Evolutionary conservation across 2,888 invertebrate genomes (phyloP).

Genomic region (Diarsia rubi): DNA sequence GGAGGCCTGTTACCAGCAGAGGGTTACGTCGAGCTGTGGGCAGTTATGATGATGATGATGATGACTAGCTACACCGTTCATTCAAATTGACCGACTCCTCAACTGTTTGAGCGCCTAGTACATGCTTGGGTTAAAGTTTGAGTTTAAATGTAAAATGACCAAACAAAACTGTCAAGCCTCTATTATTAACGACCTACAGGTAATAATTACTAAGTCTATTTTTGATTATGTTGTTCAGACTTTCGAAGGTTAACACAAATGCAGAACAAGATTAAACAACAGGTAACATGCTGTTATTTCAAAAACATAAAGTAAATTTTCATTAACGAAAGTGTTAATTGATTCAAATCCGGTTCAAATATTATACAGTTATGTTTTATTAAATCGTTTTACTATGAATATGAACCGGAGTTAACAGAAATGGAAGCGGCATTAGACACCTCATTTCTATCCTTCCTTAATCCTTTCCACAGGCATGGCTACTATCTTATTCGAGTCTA

Average conservation of each 20-base stretch:
- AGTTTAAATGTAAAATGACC: neutral
- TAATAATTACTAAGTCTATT: neutral
- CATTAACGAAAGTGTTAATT: slow-evolving; percentile 71
- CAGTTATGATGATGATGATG: no score
- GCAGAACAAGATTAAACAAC: slow-evolving; percentile 10
- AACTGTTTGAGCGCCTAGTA: neutral
- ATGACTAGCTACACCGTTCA: neutral
- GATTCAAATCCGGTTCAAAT: slow-evolving; percentile 67
- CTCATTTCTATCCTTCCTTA: no score
- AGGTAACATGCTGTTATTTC: slow-evolving; percentile 32
- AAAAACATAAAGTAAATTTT: slow-evolving; percentile 60
- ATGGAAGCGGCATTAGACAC: slow-evolving; percentile 44
- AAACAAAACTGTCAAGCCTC: neutral
- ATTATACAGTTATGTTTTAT: slow-evolving; percentile 62
- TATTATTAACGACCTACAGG: neutral
- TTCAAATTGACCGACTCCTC: neutral
- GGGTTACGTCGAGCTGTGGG: no score
- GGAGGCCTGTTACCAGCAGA: no score
- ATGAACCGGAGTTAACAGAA: neutral
- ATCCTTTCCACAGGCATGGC: no score
- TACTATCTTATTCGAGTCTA: no score
- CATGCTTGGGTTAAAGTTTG: neutral
- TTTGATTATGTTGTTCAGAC: neutral
- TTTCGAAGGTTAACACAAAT: slow-evolving; percentile 11
- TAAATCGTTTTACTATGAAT: slow-evolving; percentile 44